A percentile compares a stretch with the other conserved stretches of the same genome.
These are phyloP conservation scores for Drosophila busckii DNA, from an alignment of 1,140 invertebrate species.

Conservation along the genomic window DNA sequence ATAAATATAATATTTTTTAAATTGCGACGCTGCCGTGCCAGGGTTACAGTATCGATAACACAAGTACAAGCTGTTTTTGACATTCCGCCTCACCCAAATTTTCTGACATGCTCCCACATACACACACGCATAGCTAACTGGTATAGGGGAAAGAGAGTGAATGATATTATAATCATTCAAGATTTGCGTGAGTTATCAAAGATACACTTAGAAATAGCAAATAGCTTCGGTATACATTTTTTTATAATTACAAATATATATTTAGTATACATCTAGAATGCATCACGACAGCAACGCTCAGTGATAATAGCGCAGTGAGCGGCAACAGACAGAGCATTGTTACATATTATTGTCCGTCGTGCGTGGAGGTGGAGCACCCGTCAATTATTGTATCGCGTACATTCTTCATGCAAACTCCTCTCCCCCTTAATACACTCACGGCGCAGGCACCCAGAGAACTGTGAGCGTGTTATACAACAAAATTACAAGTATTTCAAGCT, in stretches of 20 bases:
- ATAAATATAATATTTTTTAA: not conserved
- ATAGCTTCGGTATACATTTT: conserved; percentile 4
- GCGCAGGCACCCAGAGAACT: conserved; percentile 4
- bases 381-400: conserved; percentile 65
- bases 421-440: conserved; percentile 3
- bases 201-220: conserved; percentile 7
- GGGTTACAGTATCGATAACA: conserved; percentile 16
- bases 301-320: conserved; percentile 18
- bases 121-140: conserved; percentile 28
- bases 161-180: conserved; percentile 40
- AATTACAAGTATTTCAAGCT: conserved; percentile 46
- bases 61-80: conserved; percentile 45
- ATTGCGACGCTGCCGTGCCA: not conserved
- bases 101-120: conserved; percentile 31
- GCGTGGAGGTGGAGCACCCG: conserved; percentile 60
- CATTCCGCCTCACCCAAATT: conserved; percentile 14
- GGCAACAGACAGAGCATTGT: conserved; percentile 35
- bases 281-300: conserved; percentile 29
- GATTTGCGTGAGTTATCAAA: conserved; percentile 60
- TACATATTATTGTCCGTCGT: conserved; percentile 46
- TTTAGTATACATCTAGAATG: conserved; percentile 36
- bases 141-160: conserved; percentile 37
- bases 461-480: conserved; percentile 65
- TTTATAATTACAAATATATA: conserved; percentile 26
- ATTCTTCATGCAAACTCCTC: conserved; percentile 10